Percentiles rank a stretch among this genome's conserved stretches.
Conservation (phyloP, 1,140 invertebrate genomes). For the Neodiprion fabricii region DNA sequence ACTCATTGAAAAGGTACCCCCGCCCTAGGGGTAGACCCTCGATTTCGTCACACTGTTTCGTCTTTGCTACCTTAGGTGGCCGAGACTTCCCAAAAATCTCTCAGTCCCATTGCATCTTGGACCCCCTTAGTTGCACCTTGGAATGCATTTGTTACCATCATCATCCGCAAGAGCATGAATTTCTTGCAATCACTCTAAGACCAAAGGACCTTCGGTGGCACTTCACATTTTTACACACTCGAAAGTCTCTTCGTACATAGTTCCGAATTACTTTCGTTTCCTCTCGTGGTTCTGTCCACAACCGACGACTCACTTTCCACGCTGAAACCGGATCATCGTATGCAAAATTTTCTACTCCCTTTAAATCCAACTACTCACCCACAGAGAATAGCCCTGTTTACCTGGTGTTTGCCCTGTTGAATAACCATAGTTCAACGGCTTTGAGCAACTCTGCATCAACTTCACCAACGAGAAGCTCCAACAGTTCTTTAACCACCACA, state of each 20-base stretch:
- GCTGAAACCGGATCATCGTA: neutral
- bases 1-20: slow-evolving; percentile 93
- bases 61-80: slow-evolving; percentile 10
- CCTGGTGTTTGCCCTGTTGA: slow-evolving; percentile 41
- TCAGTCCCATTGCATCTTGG: neutral
- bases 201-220: no score
- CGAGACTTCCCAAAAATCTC: neutral
- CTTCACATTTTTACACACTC: no score
- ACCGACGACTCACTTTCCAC: neutral
- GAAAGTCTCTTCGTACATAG: no score
- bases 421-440: slow-evolving; percentile 88
- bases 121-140: neutral
- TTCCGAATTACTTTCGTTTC: no score
- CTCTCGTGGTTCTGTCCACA: no score
- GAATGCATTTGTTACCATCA: neutral
- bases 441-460: slow-evolving; percentile 99
- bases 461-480: slow-evolving; percentile 98
- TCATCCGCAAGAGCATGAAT: neutral
- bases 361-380: neutral
- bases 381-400: slow-evolving; percentile 25
- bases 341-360: neutral
- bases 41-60: slow-evolving; percentile 11
- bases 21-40: neutral
- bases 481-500: slow-evolving; percentile 99
- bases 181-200: neutral